Percentiles rank a stretch among this genome's conserved stretches.
phyloP scores from a whole-genome alignment of 2,888 invertebrate genomes.

The Drosophila seclusa region DNA sequence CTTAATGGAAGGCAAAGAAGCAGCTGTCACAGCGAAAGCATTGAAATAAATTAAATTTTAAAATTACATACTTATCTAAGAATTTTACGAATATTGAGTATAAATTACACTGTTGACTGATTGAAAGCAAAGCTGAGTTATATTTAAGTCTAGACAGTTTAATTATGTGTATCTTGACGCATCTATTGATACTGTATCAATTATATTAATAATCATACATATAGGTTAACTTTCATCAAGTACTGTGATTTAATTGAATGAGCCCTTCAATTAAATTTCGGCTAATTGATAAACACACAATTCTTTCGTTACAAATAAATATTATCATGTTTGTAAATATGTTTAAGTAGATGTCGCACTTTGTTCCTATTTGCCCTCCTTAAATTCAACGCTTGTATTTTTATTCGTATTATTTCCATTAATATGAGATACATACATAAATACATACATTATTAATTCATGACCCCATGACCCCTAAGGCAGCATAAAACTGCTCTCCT shows the following conservation, averaged over 20 bases:
- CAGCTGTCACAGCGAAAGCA: slow-evolving; percentile 2
- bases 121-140: slow-evolving; percentile 71
- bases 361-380: slow-evolving; percentile 30
- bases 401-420: slow-evolving; percentile 1
- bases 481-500: slow-evolving; percentile 2
- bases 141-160: slow-evolving; percentile 37
- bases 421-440: background rate
- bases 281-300: slow-evolving; percentile 59
- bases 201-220: background rate
- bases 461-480: background rate
- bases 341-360: slow-evolving; percentile 9
- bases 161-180: slow-evolving; percentile 9
- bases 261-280: slow-evolving; percentile 78
- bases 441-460: slow-evolving; percentile 8
- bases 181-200: background rate
- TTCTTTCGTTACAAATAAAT: slow-evolving; percentile 1
- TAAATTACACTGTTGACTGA: slow-evolving; percentile 63
- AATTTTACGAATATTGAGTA: slow-evolving; percentile 23
- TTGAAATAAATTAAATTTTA: slow-evolving; percentile 15
- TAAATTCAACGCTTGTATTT: slow-evolving; percentile 15
- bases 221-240: slow-evolving; percentile 33
- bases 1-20: slow-evolving; percentile 26
- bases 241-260: slow-evolving; percentile 76
- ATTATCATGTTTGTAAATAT: background rate
- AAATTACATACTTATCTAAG: slow-evolving; percentile 29